Conservation (phyloP, 2,113 vertebrate genomes). For the Epinephelus fuscoguttatus region DNA sequence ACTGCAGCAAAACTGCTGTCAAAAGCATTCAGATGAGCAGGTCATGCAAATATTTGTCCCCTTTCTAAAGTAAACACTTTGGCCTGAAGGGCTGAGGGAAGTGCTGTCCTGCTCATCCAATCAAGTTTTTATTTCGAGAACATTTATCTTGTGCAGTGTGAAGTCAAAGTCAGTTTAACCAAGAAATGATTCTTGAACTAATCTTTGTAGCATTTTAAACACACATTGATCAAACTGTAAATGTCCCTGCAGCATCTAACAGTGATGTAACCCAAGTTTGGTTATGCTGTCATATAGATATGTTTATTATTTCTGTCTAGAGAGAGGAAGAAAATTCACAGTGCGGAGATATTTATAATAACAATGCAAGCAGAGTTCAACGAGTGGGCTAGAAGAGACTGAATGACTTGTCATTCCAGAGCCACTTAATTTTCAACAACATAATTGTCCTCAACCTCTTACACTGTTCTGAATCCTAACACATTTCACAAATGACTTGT, state of each 20-base stretch:
- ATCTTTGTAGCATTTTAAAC: background rate
- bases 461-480: slow-evolving; percentile 53
- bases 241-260: background rate
- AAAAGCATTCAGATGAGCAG: background rate
- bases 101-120: background rate
- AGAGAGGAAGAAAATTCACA: background rate
- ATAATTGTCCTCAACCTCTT: slow-evolving; percentile 74
- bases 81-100: background rate
- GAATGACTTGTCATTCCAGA: slow-evolving; percentile 53
- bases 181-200: background rate
- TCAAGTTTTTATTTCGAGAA: background rate
- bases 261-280: slow-evolving; percentile 6
- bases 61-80: background rate
- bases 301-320: background rate
- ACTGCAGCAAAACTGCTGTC: background rate
- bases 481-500: slow-evolving; percentile 43
- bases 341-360: slow-evolving; percentile 20
- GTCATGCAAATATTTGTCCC: background rate
- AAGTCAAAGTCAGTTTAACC: slow-evolving; percentile 4
- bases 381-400: slow-evolving; percentile 66
- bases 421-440: slow-evolving; percentile 76
- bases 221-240: background rate
- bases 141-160: background rate
- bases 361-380: slow-evolving; percentile 36
- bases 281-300: slow-evolving; percentile 11